phyloP scores from a whole-genome alignment of 2,888 invertebrate genomes.

The Papilio gigon region DNA sequence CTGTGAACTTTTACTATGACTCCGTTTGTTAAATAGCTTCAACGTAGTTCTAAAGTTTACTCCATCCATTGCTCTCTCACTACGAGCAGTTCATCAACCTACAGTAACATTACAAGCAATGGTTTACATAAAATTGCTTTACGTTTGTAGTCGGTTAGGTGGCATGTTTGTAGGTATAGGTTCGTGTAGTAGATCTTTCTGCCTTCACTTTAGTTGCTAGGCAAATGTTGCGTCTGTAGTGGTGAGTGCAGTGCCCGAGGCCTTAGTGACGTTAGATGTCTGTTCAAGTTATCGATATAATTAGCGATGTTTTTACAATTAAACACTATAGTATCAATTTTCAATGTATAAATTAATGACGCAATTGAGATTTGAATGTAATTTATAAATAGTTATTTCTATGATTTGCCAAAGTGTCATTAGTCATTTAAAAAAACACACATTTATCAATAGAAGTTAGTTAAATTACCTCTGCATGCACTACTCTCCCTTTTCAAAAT shows the following conservation, averaged over 20 bases:
- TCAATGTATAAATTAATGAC: too few species aligned
- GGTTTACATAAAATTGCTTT: conserved; percentile 41
- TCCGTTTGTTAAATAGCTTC: conserved; percentile 17
- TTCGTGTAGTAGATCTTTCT: conserved; percentile 68
- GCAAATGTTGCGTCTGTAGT: conserved; percentile 62
- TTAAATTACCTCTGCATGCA: background rate
- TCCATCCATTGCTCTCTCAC: conserved; percentile 49
- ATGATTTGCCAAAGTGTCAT: too few species aligned
- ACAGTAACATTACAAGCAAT: conserved; percentile 48
- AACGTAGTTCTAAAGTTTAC: background rate
- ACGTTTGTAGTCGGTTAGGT: conserved; percentile 49
- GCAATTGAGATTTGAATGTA: too few species aligned
- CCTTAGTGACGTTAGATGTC: conserved; percentile 53
- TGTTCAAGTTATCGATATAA: conserved; percentile 48
- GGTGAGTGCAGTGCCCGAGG: conserved; percentile 72
- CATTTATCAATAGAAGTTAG: too few species aligned
- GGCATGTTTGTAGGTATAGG: conserved; percentile 47
- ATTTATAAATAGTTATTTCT: too few species aligned
- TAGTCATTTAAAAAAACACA: too few species aligned
- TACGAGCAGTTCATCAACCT: background rate
- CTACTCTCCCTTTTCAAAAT: background rate
- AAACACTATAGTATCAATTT: too few species aligned
- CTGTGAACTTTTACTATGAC: conserved; percentile 61
- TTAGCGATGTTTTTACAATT: conserved; percentile 27
- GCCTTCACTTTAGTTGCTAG: conserved; percentile 78